A percentile compares a stretch with the other conserved stretches of the same genome.
These are phyloP conservation scores for Leptinotarsa peninsularis DNA, from an alignment of 2,888 invertebrate species.

Conservation along the genomic window DNA sequence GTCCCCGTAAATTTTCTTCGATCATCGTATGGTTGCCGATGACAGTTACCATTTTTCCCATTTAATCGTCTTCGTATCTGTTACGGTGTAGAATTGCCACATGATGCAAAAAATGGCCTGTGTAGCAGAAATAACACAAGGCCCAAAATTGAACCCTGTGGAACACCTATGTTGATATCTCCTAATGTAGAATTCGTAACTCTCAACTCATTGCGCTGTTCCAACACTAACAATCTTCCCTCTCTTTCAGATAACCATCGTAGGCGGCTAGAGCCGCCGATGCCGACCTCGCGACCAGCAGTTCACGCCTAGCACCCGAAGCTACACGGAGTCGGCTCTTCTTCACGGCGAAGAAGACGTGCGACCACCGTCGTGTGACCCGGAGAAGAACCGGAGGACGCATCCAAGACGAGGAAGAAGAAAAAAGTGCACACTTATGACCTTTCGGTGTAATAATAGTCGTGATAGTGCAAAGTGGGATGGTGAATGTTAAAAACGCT, in stretches of 20 bases:
- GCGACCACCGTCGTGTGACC: background rate
- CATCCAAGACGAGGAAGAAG: constrained; percentile 28
- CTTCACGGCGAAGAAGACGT: constrained; percentile 29
- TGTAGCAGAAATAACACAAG: too few species aligned
- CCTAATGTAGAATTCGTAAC: too few species aligned
- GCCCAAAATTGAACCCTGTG: too few species aligned
- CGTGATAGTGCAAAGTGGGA: constrained; percentile 21
- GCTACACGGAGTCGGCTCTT: constrained; percentile 23
- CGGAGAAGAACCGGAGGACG: constrained; percentile 1
- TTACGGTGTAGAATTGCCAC: too few species aligned
- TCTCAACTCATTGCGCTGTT: background rate
- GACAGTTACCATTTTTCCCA: too few species aligned
- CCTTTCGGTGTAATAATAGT: background rate
- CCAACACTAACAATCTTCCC: background rate
- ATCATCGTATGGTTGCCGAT: too few species aligned
- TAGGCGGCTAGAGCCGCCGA: background rate
- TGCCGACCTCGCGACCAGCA: background rate
- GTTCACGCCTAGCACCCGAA: constrained; percentile 51
- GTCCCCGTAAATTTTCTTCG: too few species aligned
- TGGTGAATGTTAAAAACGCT: constrained; percentile 18
- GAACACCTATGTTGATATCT: too few species aligned
- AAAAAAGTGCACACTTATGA: constrained; percentile 12
- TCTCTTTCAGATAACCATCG: background rate
- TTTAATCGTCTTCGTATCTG: too few species aligned
- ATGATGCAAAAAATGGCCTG: too few species aligned